phyloP scores from a whole-genome alignment of 2,888 invertebrate genomes.

The Himalopsyche japonica region DNA sequence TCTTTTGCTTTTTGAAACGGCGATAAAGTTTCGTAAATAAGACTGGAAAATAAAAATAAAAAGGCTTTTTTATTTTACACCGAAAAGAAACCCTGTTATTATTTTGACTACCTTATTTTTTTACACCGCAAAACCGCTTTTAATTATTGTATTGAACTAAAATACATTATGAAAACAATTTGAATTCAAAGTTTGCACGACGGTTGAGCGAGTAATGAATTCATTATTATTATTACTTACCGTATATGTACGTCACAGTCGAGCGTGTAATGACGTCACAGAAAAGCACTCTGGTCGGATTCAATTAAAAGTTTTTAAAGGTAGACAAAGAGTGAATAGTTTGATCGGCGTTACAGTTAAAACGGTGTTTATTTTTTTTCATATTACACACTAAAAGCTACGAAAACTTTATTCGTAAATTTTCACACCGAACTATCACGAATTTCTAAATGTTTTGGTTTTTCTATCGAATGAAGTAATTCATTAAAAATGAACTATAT shows the following conservation, averaged over 20 bases:
- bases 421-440: no score
- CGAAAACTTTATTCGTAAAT: no score
- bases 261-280: neutral
- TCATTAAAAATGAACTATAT: no score
- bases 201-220: neutral
- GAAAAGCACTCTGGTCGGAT: neutral
- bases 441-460: no score
- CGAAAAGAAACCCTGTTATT: no score
- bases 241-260: neutral
- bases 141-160: neutral
- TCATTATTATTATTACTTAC: neutral
- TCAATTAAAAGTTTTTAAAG: conserved; percentile 22
- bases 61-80: no score
- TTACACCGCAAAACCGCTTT: neutral
- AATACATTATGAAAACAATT: neutral
- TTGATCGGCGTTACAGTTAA: neutral
- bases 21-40: no score
- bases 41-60: no score
- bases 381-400: no score
- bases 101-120: no score
- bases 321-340: neutral
- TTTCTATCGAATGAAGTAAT: no score
- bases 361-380: neutral
- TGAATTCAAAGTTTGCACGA: neutral
- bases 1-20: no score